Conservation (phyloP, 2,113 vertebrate genomes). For the Ptychochromis oligacanthus region DNA sequence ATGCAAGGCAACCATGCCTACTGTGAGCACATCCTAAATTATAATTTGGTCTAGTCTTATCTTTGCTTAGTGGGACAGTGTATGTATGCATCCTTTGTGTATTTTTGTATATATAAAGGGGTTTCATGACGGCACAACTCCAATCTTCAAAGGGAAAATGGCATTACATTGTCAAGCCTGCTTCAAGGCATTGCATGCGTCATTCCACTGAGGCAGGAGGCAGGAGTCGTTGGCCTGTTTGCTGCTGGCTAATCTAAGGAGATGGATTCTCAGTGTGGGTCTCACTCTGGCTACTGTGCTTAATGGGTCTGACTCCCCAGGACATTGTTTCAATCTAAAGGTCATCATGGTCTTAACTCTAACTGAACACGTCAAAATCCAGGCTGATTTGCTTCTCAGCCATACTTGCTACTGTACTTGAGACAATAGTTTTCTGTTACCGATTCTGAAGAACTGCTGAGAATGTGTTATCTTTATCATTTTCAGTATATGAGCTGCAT, state of each 20-base stretch:
- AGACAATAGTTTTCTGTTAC: constrained; percentile 19
- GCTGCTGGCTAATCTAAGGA: constrained; percentile 61
- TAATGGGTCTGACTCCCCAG: constrained; percentile 66
- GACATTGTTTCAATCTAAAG: constrained; percentile 72
- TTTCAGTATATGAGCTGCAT: neutral
- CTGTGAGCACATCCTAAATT: neutral
- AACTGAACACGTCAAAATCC: constrained; percentile 40
- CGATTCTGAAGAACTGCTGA: constrained; percentile 5
- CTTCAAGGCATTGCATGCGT: constrained; percentile 39
- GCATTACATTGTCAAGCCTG: constrained; percentile 45
- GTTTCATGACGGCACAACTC: neutral
- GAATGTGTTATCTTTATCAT: neutral
- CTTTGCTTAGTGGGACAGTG: neutral
- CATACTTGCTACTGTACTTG: neutral
- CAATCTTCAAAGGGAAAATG: constrained; percentile 36
- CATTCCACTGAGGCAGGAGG: constrained; percentile 14
- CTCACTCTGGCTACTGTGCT: constrained; percentile 48
- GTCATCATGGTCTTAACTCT: constrained; percentile 55
- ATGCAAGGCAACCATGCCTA: neutral
- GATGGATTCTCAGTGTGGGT: constrained; percentile 52
- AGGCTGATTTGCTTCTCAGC: constrained; percentile 46
- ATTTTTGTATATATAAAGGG: neutral
- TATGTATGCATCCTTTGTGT: constrained; percentile 2
- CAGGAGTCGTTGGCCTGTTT: constrained; percentile 39
- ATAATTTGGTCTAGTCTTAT: neutral